Percentiles rank a stretch among this genome's conserved stretches.
phyloP scores from a whole-genome alignment of 2,888 invertebrate species.

The Apamea epomidion region DNA sequence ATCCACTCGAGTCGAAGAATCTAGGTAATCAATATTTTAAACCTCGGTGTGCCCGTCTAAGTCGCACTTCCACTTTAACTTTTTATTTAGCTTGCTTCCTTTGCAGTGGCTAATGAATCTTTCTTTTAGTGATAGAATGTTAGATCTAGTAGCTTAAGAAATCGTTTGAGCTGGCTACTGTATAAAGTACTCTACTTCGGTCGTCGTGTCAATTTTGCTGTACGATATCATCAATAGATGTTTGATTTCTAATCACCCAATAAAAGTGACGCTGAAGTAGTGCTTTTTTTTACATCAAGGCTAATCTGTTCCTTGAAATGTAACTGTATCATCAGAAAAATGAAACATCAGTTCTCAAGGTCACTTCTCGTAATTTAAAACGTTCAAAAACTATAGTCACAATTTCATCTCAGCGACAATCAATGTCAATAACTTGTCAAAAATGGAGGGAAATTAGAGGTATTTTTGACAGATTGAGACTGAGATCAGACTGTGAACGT shows the following conservation, averaged over 20 bases:
- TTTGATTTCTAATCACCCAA: neutral
- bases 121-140: constrained; percentile 36
- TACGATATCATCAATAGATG: neutral
- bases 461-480: too few species aligned
- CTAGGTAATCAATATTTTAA: constrained; percentile 61
- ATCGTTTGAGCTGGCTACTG: neutral
- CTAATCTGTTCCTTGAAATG: neutral
- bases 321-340: neutral
- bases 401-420: too few species aligned
- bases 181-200: neutral
- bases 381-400: too few species aligned
- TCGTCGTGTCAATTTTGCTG: neutral
- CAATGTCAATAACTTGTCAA: too few species aligned
- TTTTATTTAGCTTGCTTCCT: constrained; percentile 41
- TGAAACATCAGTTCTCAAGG: neutral
- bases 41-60: constrained; percentile 33
- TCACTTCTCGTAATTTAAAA: too few species aligned
- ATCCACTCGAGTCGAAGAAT: constrained; percentile 43
- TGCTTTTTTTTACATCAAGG: neutral
- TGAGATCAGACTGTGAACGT: too few species aligned
- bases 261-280: neutral
- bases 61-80: constrained; percentile 38
- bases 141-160: constrained; percentile 14
- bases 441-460: too few species aligned
- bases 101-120: constrained; percentile 43